Conservation (phyloP, 2,113 vertebrate species). For the Noturus placidus region DNA sequence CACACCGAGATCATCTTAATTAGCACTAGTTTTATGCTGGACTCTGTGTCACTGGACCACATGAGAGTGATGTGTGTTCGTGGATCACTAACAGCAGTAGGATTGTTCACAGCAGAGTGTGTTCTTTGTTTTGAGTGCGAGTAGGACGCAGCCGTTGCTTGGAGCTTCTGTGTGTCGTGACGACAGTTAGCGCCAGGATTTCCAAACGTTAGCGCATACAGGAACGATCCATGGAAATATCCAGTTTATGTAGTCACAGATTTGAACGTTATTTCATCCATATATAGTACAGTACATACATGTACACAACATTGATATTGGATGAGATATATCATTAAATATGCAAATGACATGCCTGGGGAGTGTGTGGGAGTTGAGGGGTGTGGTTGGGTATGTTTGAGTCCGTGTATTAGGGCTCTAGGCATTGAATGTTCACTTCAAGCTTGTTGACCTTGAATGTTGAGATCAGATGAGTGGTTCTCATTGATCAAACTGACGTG, state of each 20-base stretch:
- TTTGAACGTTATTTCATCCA: background rate
- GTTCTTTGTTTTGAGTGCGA: constrained; percentile 38
- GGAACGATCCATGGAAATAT: background rate
- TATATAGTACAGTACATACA: background rate
- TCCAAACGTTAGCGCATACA: background rate
- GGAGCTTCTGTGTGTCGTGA: constrained; percentile 40
- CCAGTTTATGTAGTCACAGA: background rate
- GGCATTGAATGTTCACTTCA: background rate
- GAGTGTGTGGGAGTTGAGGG: background rate
- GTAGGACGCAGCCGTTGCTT: constrained; percentile 38
- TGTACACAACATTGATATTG: background rate
- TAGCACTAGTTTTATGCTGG: background rate
- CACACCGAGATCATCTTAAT: background rate
- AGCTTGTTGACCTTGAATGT: no score
- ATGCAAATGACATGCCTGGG: no score
- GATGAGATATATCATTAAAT: no score
- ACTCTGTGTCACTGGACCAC: background rate
- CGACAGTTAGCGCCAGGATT: constrained; percentile 34
- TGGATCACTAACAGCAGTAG: constrained; percentile 26
- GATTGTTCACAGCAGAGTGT: constrained; percentile 42
- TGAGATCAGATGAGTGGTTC: no score
- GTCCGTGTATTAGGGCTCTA: background rate
- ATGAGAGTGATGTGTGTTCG: constrained; percentile 3
- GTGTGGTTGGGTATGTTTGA: no score
- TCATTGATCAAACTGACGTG: no score